Conservation (phyloP, 2,113 vertebrate genomes). For the Indicator indicator region DNA sequence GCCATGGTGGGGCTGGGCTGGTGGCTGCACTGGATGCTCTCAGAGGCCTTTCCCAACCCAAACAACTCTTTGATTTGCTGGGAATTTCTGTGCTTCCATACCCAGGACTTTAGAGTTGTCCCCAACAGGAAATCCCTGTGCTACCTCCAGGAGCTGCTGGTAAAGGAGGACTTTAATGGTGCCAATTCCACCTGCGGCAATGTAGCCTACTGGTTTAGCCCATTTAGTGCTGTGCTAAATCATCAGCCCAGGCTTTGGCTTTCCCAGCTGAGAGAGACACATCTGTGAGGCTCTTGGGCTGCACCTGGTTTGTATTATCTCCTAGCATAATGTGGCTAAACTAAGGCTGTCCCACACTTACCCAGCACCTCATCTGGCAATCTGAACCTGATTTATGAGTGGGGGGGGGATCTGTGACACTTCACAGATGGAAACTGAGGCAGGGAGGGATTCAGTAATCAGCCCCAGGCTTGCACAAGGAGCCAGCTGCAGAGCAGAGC, state of each 20-base stretch:
- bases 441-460: conserved; percentile 43
- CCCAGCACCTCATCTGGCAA: conserved; percentile 67
- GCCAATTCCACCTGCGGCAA: conserved; percentile 48
- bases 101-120: background rate
- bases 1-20: no score
- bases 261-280: background rate
- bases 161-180: conserved; percentile 22
- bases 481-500: conserved; percentile 45
- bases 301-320: conserved; percentile 53
- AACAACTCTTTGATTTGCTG: background rate
- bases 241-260: conserved; percentile 13
- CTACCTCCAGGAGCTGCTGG: conserved; percentile 9
- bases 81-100: background rate
- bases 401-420: conserved; percentile 64
- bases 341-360: conserved; percentile 38
- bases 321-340: conserved; percentile 46
- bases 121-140: conserved; percentile 6
- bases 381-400: conserved; percentile 58
- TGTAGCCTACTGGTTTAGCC: conserved; percentile 27
- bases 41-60: no score
- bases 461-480: conserved; percentile 42
- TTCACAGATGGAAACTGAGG: conserved; percentile 50
- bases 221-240: conserved; percentile 45
- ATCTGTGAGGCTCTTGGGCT: conserved; percentile 47
- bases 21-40: no score